phyloP scores from a whole-genome alignment of 1,140 invertebrate genomes.

The Diorhabda carinulata region DNA sequence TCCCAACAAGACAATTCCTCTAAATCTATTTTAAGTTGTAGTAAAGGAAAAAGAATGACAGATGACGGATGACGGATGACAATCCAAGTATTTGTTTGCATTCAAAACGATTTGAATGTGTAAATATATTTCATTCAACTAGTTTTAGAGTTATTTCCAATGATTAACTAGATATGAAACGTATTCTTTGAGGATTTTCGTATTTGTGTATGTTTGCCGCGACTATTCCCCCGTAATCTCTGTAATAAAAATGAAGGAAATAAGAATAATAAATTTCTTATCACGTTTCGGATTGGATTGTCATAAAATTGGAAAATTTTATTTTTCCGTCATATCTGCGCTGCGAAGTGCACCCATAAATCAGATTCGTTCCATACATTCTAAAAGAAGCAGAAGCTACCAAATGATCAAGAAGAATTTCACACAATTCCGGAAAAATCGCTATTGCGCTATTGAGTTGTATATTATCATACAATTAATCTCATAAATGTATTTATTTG shows the following conservation, averaged over 20 bases:
- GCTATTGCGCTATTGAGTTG: background rate
- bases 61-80: no score
- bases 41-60: no score
- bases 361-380: conserved; percentile 11
- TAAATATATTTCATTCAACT: no score
- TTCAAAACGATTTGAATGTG: no score
- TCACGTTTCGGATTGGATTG: conserved; percentile 16
- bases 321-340: conserved; percentile 10
- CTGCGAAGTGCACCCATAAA: conserved; percentile 7
- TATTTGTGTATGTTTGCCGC: background rate
- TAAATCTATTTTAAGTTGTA: no score
- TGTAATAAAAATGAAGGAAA: conserved; percentile 13
- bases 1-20: no score
- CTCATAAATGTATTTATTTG: background rate
- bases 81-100: no score
- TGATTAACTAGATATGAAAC: no score
- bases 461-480: background rate
- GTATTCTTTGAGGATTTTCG: no score
- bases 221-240: background rate
- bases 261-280: conserved; percentile 16
- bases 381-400: conserved; percentile 1
- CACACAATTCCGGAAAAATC: background rate
- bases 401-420: conserved; percentile 10
- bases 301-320: conserved; percentile 17
- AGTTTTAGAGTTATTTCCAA: no score